These are phyloP conservation scores for Callopanchax toddi DNA, from an alignment of 2,113 vertebrate genomes.

Conservation along the genomic window DNA sequence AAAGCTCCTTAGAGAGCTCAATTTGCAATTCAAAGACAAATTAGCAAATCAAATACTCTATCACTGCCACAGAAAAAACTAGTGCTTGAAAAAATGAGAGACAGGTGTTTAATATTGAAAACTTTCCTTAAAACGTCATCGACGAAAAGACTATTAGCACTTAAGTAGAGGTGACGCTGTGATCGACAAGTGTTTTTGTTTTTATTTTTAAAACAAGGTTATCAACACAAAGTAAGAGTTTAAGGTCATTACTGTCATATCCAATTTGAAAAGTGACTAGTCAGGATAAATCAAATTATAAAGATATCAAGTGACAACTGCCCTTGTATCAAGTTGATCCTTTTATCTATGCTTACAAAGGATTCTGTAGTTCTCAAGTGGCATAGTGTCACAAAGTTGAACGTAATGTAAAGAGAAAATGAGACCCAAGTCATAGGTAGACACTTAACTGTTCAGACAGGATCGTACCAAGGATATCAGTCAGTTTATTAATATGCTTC, in stretches of 20 bases:
- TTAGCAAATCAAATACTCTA: conserved; percentile 70
- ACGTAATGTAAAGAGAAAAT: conserved; percentile 44
- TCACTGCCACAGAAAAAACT: conserved; percentile 59
- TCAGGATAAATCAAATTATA: conserved; percentile 61
- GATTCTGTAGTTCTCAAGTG: conserved; percentile 37
- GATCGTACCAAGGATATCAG: conserved; percentile 35
- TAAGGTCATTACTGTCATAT: conserved; percentile 58
- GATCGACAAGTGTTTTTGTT: conserved; percentile 40
- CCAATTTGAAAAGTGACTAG: conserved; percentile 56
- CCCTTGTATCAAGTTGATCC: conserved; percentile 50
- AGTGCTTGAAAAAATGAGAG: conserved; percentile 48
- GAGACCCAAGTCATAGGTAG: conserved; percentile 18
- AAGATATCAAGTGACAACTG: conserved; percentile 46
- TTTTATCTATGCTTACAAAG: conserved; percentile 39
- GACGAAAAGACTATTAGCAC: conserved; percentile 25
- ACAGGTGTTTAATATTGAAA: conserved; percentile 64
- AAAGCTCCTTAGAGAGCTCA: conserved; percentile 55
- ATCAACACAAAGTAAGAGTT: conserved; percentile 51
- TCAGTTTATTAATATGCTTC: conserved; percentile 40
- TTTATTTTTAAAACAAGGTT: conserved; percentile 12
- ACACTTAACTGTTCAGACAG: conserved; percentile 43
- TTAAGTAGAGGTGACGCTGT: conserved; percentile 24
- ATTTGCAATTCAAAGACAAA: conserved; percentile 70
- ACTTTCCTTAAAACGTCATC: conserved; percentile 51
- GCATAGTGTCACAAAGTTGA: conserved; percentile 30